phyloP scores from a whole-genome alignment of 2,113 vertebrate species.

The Macrotus californicus region DNA sequence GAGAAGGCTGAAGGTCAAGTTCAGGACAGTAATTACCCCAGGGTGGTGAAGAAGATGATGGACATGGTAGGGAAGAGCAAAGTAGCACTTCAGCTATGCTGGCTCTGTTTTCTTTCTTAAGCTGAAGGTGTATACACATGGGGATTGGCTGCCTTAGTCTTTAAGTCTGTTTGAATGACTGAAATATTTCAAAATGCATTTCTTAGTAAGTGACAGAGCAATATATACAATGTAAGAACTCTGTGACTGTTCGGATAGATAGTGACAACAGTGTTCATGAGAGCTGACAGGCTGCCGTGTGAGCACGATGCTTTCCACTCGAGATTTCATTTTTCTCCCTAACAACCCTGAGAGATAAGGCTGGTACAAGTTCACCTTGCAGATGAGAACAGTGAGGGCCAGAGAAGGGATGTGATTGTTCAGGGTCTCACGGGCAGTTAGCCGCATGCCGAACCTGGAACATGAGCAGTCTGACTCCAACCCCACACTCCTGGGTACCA shows the following conservation, averaged over 20 bases:
- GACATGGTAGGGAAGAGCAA: rapidly evolving
- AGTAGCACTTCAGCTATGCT: rapidly evolving
- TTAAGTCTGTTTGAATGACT: not conserved
- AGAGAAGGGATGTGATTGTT: not conserved
- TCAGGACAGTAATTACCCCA: not conserved
- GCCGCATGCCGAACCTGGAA: not conserved
- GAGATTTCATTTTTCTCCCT: not conserved
- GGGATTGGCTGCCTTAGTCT: not conserved
- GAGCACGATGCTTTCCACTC: rapidly evolving
- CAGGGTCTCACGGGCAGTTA: rapidly evolving
- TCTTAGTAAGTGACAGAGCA: not conserved
- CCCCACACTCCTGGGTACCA: rapidly evolving
- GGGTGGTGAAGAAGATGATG: not conserved
- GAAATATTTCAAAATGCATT: not conserved
- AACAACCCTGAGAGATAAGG: rapidly evolving
- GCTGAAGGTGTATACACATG: rapidly evolving
- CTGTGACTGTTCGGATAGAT: not conserved
- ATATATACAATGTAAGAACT: not conserved
- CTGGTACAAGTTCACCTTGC: too few species aligned
- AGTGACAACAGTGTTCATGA: rapidly evolving
- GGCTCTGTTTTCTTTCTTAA: not conserved
- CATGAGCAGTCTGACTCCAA: not conserved
- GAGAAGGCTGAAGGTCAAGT: not conserved
- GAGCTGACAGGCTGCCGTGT: not conserved
- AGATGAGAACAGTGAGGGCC: not conserved